Evolutionary conservation across 2,797 vertebrate genomes (phyloP).

Genomic region (Gymnodraco acuticeps): DNA sequence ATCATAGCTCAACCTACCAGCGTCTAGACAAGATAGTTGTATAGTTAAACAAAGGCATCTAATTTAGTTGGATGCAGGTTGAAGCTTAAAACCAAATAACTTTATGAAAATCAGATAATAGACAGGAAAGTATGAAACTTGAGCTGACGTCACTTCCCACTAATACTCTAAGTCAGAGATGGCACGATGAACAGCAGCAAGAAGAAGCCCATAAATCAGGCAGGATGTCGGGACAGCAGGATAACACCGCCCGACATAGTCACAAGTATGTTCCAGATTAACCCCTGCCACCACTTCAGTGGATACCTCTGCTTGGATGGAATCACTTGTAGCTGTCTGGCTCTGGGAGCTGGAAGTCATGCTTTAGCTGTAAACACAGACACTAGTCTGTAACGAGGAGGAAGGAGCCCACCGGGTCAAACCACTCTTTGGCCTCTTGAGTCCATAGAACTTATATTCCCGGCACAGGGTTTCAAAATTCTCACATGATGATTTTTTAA

Average conservation of each 20-base stretch:
- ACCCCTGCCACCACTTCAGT: conserved; percentile 74
- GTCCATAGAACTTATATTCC: conserved; percentile 13
- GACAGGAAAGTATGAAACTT: conserved; percentile 25
- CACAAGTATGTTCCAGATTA: conserved; percentile 79
- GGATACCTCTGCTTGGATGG: conserved; percentile 66
- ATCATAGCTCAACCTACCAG: conserved; percentile 49
- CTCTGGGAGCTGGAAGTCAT: conserved; percentile 56
- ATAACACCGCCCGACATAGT: conserved; percentile 68
- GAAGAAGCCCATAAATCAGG: conserved; percentile 74
- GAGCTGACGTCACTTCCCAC: conserved; percentile 52
- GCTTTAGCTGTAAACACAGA: conserved; percentile 66
- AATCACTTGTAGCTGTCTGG: conserved; percentile 64
- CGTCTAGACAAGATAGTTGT: conserved; percentile 11
- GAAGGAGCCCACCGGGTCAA: conserved; percentile 21
- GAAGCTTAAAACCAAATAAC: background rate
- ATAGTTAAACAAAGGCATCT: background rate
- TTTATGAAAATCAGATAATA: conserved; percentile 16
- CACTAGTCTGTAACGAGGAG: conserved; percentile 39
- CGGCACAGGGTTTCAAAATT: conserved; percentile 40
- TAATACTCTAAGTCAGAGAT: conserved; percentile 65
- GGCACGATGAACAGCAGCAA: conserved; percentile 60
- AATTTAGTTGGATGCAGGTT: conserved; percentile 20
- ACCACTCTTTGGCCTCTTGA: conserved; percentile 15
- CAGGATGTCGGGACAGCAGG: conserved; percentile 64
- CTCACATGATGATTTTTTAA: conserved; percentile 44